Conservation (phyloP, 2,888 invertebrate genomes). For the Piscicola geometra region DNA sequence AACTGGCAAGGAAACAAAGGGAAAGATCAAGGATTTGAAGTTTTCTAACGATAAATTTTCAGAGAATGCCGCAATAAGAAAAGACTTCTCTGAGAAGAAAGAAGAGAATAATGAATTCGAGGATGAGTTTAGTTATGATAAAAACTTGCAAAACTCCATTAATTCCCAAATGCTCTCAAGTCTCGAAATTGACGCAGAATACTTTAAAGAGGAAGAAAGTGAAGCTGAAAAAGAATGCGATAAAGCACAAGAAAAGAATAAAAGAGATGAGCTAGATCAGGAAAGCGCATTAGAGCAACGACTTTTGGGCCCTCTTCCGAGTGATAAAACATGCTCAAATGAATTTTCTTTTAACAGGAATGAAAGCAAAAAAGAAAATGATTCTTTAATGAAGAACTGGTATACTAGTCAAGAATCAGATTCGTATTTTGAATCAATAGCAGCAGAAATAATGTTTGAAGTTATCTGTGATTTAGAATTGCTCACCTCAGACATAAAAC, state of each 20-base stretch:
- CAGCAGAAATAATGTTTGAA: conserved; percentile 1
- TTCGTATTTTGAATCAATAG: neutral
- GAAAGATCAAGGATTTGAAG: neutral
- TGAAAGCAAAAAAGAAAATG: neutral
- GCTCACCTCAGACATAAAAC: neutral
- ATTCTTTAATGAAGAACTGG: neutral
- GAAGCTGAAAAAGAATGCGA: neutral
- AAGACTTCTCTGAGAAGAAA: neutral
- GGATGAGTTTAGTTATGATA: neutral
- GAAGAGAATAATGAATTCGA: neutral
- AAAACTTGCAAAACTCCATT: neutral
- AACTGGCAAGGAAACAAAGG: neutral
- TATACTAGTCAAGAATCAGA: neutral
- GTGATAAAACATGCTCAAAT: too few species aligned
- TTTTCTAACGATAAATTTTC: neutral
- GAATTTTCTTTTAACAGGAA: too few species aligned
- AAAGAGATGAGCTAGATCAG: neutral
- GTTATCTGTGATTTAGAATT: neutral
- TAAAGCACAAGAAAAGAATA: neutral
- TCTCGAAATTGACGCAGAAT: neutral
- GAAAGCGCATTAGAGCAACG: neutral
- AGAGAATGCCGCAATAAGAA: neutral
- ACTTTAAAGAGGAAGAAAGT: neutral
- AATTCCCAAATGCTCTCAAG: neutral
- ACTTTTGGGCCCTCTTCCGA: neutral